Evolutionary conservation across 2,113 vertebrate species (phyloP), one percentile per base, ranked within the genome.

Genomic region (Spermophilus dauricus): DNA sequence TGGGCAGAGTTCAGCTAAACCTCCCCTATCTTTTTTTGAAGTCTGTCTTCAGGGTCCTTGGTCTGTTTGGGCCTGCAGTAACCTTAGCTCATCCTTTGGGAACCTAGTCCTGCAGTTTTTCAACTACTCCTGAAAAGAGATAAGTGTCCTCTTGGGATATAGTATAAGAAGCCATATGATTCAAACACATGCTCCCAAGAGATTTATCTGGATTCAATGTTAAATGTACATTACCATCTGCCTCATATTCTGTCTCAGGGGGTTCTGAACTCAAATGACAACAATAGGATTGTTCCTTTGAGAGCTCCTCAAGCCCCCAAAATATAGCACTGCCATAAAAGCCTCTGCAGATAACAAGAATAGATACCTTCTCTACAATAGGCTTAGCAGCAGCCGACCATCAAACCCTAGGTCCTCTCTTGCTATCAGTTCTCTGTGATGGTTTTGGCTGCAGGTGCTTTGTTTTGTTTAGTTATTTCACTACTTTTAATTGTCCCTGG

Each of bases 381-480:
- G 39, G 9, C 32, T 75, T 32, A 86, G 63, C 12, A 81, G 17
- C 48, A 13, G 37, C 11, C 5, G 18, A 70, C 48, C 53, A 39
- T 26, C 20, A 69, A 65, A 42, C 84, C 17, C 51, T 2, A 0
- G 7, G 30, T 32, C 53, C 93, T n/a, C 13, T 53, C 53, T 61
- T 48, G 28, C 20, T 53, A 65, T 16, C 28, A 16, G 22, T 87
- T 77, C 39, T 80, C 28, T 18, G 1, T 6, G 3, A 45, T 45
- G 39, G 1, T 8, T 70, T 94, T 76, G 73, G 58, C 39, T 87
- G 37, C 61, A 22, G 32, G 14, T 58, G 53, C 8, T 81, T 88
- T 89, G 37, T 82, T 96, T 85, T 42, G 37, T 85, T 96, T 85
- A 28, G 16, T 67, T 51, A 39, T 90, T 94, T 89, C 78, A 17